Evolutionary conservation across 2,113 vertebrate species (phyloP).

Genomic region (Nyctibius bracteatus): DNA sequence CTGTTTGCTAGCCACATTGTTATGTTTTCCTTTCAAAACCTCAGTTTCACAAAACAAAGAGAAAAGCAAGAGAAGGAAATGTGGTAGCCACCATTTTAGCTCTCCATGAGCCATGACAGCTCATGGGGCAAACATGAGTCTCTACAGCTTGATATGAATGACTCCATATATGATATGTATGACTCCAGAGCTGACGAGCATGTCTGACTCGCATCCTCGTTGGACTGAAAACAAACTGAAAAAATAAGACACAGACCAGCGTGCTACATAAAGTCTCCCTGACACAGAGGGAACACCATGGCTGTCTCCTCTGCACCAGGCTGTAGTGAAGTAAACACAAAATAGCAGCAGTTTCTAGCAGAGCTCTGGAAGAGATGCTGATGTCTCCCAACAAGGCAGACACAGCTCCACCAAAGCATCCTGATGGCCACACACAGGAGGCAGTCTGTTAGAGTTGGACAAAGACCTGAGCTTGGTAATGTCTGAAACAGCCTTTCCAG

Average conservation of each 20-base stretch:
- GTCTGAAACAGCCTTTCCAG: background rate
- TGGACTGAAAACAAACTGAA: background rate
- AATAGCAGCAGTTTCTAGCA: background rate
- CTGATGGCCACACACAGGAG: background rate
- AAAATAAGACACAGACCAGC: background rate
- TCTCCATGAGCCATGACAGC: background rate
- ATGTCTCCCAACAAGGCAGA: background rate
- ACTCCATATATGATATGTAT: too few species aligned
- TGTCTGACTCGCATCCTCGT: background rate
- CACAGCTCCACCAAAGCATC: background rate
- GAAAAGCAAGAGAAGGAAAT: background rate
- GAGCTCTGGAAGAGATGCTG: background rate
- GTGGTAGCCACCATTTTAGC: background rate
- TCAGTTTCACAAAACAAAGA: background rate
- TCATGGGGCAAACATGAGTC: background rate
- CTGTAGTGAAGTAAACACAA: background rate
- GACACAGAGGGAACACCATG: fast-evolving
- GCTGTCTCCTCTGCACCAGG: background rate
- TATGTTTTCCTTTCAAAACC: background rate
- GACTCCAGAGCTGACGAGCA: background rate
- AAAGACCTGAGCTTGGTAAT: background rate
- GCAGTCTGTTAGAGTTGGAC: background rate
- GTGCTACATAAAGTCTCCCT: background rate
- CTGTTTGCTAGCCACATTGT: background rate
- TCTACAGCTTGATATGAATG: background rate